A percentile compares a stretch with the other conserved stretches of the same genome.
Conservation (phyloP, 2,797 vertebrate species). For the Xyrichtys novacula region DNA sequence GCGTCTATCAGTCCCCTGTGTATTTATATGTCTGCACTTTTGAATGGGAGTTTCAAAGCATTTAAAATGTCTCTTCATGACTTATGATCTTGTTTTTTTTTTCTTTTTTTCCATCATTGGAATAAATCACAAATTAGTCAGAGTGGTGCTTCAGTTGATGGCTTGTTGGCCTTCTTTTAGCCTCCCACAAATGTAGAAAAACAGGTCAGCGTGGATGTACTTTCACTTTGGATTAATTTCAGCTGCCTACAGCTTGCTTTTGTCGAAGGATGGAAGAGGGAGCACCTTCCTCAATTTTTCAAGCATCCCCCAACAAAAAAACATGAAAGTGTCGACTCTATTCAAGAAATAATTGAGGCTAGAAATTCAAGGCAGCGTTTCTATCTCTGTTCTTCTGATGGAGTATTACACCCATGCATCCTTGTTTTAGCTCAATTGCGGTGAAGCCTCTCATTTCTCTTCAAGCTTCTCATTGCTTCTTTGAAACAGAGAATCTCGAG, state of each 20-base stretch:
- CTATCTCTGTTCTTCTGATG: slow-evolving; percentile 31
- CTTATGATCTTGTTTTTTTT: not conserved
- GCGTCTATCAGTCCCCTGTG: not conserved
- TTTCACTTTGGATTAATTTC: slow-evolving; percentile 31
- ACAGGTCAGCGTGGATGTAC: not conserved
- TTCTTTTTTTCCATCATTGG: not conserved
- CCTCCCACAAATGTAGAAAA: not conserved
- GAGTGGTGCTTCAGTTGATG: not conserved
- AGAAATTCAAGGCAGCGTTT: slow-evolving; percentile 61
- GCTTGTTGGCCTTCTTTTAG: slow-evolving; percentile 8
- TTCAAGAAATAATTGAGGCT: slow-evolving; percentile 63
- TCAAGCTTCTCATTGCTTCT: slow-evolving; percentile 26
- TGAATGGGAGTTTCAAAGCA: not conserved
- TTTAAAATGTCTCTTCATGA: not conserved
- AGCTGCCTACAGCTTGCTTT: slow-evolving; percentile 5
- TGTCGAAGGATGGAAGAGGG: not conserved
- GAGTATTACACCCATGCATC: slow-evolving; percentile 31
- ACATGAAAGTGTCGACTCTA: slow-evolving; percentile 29
- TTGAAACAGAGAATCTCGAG: slow-evolving; percentile 25
- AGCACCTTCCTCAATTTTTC: slow-evolving; percentile 9
- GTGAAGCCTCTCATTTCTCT: slow-evolving; percentile 38
- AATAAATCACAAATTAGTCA: not conserved
- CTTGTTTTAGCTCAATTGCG: slow-evolving; percentile 40
- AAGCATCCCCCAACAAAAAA: slow-evolving; percentile 35
- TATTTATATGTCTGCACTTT: not conserved